Base-by-base conservation (phyloP, 2,888 invertebrate species). In the Deilephila elpenor region DNA sequence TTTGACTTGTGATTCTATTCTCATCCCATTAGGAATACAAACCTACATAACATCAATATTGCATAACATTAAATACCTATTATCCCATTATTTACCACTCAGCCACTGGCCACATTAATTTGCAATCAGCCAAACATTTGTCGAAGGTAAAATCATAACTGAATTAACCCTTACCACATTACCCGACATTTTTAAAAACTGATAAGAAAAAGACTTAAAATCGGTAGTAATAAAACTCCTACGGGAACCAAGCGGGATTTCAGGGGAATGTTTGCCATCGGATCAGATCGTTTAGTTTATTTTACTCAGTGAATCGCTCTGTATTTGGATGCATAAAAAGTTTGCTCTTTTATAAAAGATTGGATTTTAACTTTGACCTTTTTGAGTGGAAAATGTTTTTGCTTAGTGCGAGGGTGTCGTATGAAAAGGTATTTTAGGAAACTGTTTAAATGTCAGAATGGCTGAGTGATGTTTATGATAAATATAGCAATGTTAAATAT, bases 201-300 rank as follows among this genome's bases (percentile, higher is more conserved):
- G 25, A 51, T 17, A 20, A 67, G 25, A 67, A 44, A 67, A 51
- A 2, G 8, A 37, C 11, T 11, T 8, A 62, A 62, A 62, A 62
- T 62, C 7, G 19, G 19, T n/a, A 34, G 20, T 64, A 37, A 34
- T 34, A n/a, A 44, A 44, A 20, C 37, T 44, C 64, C 64, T 44
- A 20, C 44, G 44, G 37, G 64, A 61, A 25, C n/a, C 37, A 20
- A 20, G 11, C 20, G n/a, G 37, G 64, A 61, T 19, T 37, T 4
- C 20, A 20, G n/a, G 34, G 20, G 7, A 64, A 64, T 64, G 64
- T 64, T 64, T 64, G 20, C 37, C 62, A 62, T 62, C 19, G 37
- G 37, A 64, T 64, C 37, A 20, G 37, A 7, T 37, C 20, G 11
- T 37, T 64, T 44, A 44, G 20, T 14, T 8, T 44, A 64, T 64